phyloP scores from a whole-genome alignment of 2,888 invertebrate species.

The Gortyna flavago region DNA sequence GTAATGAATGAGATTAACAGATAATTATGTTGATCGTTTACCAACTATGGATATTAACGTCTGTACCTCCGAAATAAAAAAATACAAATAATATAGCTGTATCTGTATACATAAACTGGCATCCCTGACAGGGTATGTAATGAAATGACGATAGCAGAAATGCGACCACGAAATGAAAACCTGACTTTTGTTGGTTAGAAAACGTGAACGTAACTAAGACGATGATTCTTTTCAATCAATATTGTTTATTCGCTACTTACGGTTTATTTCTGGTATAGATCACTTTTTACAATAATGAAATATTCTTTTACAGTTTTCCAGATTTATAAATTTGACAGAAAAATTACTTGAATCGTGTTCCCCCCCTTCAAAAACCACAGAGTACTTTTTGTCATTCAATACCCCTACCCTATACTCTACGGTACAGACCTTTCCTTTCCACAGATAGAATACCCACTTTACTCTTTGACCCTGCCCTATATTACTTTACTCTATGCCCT shows the following conservation, averaged over 20 bases:
- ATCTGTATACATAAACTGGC: background rate
- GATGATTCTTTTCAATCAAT: background rate
- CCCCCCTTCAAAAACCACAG: constrained; percentile 25
- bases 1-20: background rate
- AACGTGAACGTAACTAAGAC: constrained; percentile 55
- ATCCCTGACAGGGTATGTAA: background rate
- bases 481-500: too few species aligned
- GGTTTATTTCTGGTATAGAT: constrained; percentile 21
- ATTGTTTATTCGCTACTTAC: constrained; percentile 46
- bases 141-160: constrained; percentile 59
- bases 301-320: constrained; percentile 12
- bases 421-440: background rate
- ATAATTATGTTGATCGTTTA: background rate
- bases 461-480: too few species aligned
- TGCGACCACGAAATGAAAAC: constrained; percentile 30
- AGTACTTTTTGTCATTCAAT: too few species aligned
- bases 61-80: background rate
- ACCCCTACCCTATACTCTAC: background rate
- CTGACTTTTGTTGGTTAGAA: constrained; percentile 65
- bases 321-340: constrained; percentile 29
- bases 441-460: background rate
- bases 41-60: background rate
- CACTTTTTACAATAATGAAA: constrained; percentile 21
- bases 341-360: background rate
- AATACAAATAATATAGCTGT: background rate